These are phyloP conservation scores for Stomatorhinus ivindoensis DNA, from an alignment of 2,113 vertebrate genomes.

Conservation along the genomic window DNA sequence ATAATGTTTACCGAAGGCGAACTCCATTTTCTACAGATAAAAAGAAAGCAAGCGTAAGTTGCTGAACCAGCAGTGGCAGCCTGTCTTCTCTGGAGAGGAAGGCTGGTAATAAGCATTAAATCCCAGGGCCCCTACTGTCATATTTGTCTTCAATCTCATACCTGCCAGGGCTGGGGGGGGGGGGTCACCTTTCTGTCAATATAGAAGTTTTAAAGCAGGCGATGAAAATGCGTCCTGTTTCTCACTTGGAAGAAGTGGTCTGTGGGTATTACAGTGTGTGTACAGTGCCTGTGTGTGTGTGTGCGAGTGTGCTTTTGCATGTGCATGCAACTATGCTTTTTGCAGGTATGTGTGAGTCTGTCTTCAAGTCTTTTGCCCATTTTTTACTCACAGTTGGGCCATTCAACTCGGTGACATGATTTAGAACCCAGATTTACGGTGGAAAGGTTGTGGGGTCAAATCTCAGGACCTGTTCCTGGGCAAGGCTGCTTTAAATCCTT, in stretches of 20 bases:
- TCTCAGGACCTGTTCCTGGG: neutral
- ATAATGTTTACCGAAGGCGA: slow-evolving; percentile 7
- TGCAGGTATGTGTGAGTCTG: neutral
- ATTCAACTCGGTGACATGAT: neutral
- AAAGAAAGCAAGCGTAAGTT: neutral
- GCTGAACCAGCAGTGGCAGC: neutral
- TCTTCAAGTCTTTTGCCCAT: neutral
- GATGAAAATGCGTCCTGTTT: neutral
- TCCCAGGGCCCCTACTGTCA: neutral
- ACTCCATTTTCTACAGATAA: slow-evolving; percentile 8
- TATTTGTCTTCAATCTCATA: slow-evolving; percentile 5
- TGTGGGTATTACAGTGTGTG: neutral
- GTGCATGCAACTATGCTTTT: neutral
- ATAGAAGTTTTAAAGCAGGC: neutral
- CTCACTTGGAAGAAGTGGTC: neutral
- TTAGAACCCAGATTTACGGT: neutral
- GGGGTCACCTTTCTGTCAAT: slow-evolving; percentile 14
- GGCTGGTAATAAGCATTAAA: slow-evolving; percentile 13
- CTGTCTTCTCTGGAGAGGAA: neutral
- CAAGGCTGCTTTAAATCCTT: neutral
- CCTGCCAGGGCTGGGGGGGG: neutral
- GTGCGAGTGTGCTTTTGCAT: neutral
- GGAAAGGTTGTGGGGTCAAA: neutral
- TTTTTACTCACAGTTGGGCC: neutral
- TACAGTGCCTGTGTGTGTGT: slow-evolving; percentile 4